phyloP scores from a whole-genome alignment of 2,888 invertebrate species.

The Cynaeus angustus region DNA sequence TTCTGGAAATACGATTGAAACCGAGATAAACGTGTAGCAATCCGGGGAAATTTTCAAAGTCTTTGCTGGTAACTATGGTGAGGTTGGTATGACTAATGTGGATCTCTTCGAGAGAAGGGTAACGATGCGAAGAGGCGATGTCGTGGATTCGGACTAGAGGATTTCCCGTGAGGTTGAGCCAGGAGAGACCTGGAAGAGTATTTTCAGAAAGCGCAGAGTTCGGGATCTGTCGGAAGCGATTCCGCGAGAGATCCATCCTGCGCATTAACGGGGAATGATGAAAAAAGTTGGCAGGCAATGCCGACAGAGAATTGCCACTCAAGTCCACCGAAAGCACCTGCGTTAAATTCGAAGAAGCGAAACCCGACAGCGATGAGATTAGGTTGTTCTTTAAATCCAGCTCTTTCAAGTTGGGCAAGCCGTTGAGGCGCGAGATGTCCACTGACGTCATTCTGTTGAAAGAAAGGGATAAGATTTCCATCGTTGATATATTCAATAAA shows the following conservation, averaged over 20 bases:
- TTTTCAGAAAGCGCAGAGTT: slow-evolving; percentile 83
- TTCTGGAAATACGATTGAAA: slow-evolving; percentile 83
- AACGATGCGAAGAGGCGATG: slow-evolving; percentile 80
- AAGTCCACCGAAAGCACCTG: slow-evolving; percentile 84
- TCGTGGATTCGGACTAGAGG: slow-evolving; percentile 85
- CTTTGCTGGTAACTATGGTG: slow-evolving; percentile 87
- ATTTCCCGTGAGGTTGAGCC: slow-evolving; percentile 89
- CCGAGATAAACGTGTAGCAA: slow-evolving; percentile 83
- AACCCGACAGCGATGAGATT: slow-evolving; percentile 84
- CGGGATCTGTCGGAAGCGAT: slow-evolving; percentile 87
- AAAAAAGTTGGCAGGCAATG: slow-evolving; percentile 88
- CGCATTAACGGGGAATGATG: slow-evolving; percentile 82
- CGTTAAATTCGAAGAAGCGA: slow-evolving; percentile 83
- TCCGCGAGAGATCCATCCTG: slow-evolving; percentile 85
- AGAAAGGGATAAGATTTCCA: slow-evolving; percentile 83
- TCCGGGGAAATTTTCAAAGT: slow-evolving; percentile 88
- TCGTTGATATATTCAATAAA: slow-evolving; percentile 82
- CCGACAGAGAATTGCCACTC: slow-evolving; percentile 83
- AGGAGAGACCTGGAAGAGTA: slow-evolving; percentile 81
- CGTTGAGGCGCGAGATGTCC: slow-evolving; percentile 85
- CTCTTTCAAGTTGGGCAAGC: slow-evolving; percentile 82
- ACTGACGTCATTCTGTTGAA: slow-evolving; percentile 80
- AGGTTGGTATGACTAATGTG: slow-evolving; percentile 87
- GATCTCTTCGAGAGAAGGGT: slow-evolving; percentile 87
- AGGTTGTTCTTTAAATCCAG: slow-evolving; percentile 84